Base-by-base conservation (phyloP, 2,888 invertebrate genomes). In the Caenorhabditis angaria region DNA sequence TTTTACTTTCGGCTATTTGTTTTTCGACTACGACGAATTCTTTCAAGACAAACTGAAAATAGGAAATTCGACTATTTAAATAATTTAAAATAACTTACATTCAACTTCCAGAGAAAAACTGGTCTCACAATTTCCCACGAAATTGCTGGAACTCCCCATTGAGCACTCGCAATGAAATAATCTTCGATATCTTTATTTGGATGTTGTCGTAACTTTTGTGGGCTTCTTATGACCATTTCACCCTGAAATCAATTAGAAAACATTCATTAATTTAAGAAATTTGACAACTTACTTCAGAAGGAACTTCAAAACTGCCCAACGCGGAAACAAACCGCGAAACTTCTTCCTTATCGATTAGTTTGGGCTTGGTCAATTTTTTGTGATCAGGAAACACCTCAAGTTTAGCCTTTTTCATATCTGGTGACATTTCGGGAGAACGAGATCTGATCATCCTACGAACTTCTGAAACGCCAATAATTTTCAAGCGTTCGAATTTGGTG, bases 81-180 rank as follows among this genome's bases (percentile, higher is more conserved):
- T 24, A 20, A 32, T 25, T 20, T 25, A 54, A 27, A 25, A 54
- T 8, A 32, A 32, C 32, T 20, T 29, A 72, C 72, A 61, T 73
- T 61, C 10, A 73, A 57, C 41, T 73, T 73, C 73, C 73, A 73
- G 1, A 73, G 35, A 29, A 73, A 73, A 3, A 61, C 73, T 0
- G 73, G 73, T 14, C 65, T 61, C n/a, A 73, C 73, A 25, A 73
- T 69, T 5, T 65, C 61, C 68, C 69, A 73, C 10, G 69, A 55
- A 35, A 73, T 69, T 4, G 73, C 73, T 2, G 73, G 69, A 27
- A 73, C 65, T 48, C 73, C 73, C 73, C 73, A 73, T 18, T 54
- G 60, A 22, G 73, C 55, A 53, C 73, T 73, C 18, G 60, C 69
- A 20, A 27, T n/a, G 41, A 73, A 73, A 27, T 73, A 73, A 18